Base-by-base conservation (phyloP, 2,888 invertebrate species). In the Philereme transversata region DNA sequence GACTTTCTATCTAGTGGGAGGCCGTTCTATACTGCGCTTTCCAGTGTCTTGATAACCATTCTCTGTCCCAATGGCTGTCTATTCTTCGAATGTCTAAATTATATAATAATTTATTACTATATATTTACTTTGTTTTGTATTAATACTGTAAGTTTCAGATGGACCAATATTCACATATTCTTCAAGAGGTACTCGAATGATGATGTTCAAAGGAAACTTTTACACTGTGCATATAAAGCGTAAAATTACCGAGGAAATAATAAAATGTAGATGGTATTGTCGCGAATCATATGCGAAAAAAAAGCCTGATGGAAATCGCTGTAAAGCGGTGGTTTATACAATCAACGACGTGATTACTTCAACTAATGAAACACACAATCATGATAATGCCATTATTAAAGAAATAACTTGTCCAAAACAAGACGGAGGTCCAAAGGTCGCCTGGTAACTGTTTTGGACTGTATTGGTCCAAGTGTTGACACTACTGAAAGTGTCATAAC, bases 261-360 rank as follows among this genome's bases (percentile, higher is more conserved):
- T 54, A 36, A 75, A 68, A 45, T 71, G 68, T 0, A 77, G 76
- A 69, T 62, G 75, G 22, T 75, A 77, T 60, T 71, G 74, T 4
- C 52, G 49, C n/a, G 5, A 8, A 36, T 9, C 61, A 6, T 46
- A 6, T 4, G 5, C 4, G 22, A 51, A 41, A 33, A 41, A 33
- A 9, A n/a, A 9, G 9, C 11, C 8, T 4, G 10, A 38, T 38
- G 6, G 8, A 4, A 33, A 33, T 10, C 49, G 70, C 3, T 82
- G 81, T 38, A 76, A 68, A 61, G 78, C 79, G 0, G 64, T 62
- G 0, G 57, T 81, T 6, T 72, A 74, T 44, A 83, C 79, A 0
- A 34, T 62, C 3, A 58, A 57, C 4, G 38, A 60, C 3, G 10
- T 46, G 7, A 51, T 69, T 34, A 22, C 64, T 5, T 61, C 47